Evolutionary conservation across 1,140 invertebrate species (phyloP).

Genomic region (Calephelis virginiensis): DNA sequence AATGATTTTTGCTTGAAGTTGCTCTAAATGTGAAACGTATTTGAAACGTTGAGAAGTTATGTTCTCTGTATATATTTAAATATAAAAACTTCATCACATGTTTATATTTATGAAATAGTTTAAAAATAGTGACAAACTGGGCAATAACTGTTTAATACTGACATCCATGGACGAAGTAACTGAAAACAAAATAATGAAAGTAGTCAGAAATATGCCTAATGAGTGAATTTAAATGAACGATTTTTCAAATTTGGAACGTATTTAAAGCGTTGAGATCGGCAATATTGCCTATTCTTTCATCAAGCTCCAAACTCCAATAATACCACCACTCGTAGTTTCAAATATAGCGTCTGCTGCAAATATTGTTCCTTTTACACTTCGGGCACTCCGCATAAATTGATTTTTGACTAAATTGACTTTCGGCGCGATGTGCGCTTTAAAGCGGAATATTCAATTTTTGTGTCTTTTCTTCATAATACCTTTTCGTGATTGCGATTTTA

Average conservation of each 20-base stretch:
- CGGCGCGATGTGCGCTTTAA: slow-evolving; percentile 24
- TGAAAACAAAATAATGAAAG: too few relatives aligned
- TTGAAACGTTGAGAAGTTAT: background rate
- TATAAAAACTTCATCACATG: too few relatives aligned
- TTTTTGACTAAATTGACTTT: slow-evolving; percentile 58
- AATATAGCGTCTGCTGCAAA: slow-evolving; percentile 58
- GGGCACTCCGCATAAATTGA: slow-evolving; percentile 46
- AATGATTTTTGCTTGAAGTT: background rate
- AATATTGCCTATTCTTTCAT: slow-evolving; percentile 36
- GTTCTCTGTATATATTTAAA: too few relatives aligned
- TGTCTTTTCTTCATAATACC: slow-evolving; percentile 7
- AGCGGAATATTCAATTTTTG: slow-evolving; percentile 19
- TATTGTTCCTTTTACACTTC: slow-evolving; percentile 54
- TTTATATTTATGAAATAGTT: too few relatives aligned
- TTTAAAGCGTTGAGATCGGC: slow-evolving; percentile 1
- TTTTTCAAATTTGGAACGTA: background rate
- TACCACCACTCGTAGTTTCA: slow-evolving; percentile 44
- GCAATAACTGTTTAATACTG: too few relatives aligned
- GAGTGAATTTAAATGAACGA: background rate
- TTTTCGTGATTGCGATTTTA: background rate
- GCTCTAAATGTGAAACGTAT: background rate
- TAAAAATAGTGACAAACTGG: too few relatives aligned
- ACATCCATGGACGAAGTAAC: too few relatives aligned
- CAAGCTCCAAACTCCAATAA: slow-evolving; percentile 54
- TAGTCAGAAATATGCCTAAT: too few relatives aligned